Evolutionary conservation across 2,888 invertebrate species (phyloP).

Genomic region (Drosophila mimica): DNA sequence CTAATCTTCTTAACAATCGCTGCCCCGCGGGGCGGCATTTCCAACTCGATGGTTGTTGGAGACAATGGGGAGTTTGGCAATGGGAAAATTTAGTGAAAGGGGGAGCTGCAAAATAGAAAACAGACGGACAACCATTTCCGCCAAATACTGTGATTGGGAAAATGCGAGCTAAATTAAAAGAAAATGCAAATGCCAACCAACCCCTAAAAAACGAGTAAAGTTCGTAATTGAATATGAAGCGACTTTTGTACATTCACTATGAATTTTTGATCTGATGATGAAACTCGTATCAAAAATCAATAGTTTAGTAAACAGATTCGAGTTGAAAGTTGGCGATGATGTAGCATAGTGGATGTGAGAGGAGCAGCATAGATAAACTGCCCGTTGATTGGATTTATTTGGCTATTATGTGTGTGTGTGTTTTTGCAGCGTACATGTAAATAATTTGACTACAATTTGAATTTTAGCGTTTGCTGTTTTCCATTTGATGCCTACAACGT

Average conservation of each 20-base stretch:
- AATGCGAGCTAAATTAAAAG: constrained; percentile 48
- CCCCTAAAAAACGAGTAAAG: constrained; percentile 4
- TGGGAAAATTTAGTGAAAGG: constrained; percentile 10
- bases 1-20: constrained; percentile 63
- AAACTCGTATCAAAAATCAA: constrained; percentile 24
- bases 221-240: constrained; percentile 29
- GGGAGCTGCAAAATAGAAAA: constrained; percentile 9
- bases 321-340: not conserved
- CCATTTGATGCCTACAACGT: constrained; percentile 21
- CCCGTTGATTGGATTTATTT: constrained; percentile 64
- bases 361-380: constrained; percentile 10
- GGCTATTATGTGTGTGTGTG: constrained; percentile 33
- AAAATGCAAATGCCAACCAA: constrained; percentile 60
- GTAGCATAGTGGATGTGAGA: not conserved
- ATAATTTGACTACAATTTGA: constrained; percentile 54
- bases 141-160: constrained; percentile 19
- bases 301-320: constrained; percentile 20
- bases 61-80: not conserved
- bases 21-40: constrained; percentile 35
- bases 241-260: not conserved
- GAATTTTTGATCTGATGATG: not conserved
- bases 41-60: constrained; percentile 27
- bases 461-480: constrained; percentile 47
- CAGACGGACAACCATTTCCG: constrained; percentile 47
- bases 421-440: constrained; percentile 11